Evolutionary conservation across 2,113 vertebrate species (phyloP).

Genomic region (Conger conger): DNA sequence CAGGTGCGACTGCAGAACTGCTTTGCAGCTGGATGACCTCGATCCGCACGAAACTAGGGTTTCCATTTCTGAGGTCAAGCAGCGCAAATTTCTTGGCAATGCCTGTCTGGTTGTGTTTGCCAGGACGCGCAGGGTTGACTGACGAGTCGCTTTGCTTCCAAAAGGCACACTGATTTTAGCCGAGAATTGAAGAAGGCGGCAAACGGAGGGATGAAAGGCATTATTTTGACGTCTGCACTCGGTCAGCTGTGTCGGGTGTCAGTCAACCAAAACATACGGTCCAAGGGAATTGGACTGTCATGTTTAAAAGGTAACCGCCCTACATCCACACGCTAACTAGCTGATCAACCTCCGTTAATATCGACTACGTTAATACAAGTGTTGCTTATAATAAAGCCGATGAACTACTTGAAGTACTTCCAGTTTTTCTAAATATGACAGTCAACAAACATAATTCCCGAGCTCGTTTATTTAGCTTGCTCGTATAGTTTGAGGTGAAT

Average conservation of each 20-base stretch:
- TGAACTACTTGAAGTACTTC: too few relatives aligned
- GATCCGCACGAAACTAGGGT: neutral
- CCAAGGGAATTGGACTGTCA: slow-evolving; percentile 19
- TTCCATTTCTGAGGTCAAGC: neutral
- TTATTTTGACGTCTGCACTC: slow-evolving; percentile 1
- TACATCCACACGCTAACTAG: neutral
- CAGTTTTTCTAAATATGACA: too few relatives aligned
- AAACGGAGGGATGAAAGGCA: slow-evolving; percentile 32
- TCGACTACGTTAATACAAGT: neutral
- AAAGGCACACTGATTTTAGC: neutral
- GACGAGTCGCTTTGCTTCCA: neutral
- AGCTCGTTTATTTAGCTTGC: too few relatives aligned
- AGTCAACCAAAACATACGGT: slow-evolving; percentile 30
- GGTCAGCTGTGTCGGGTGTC: slow-evolving; percentile 23
- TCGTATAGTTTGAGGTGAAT: too few relatives aligned
- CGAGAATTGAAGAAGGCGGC: neutral
- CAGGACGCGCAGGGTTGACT: neutral
- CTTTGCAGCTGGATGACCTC: neutral
- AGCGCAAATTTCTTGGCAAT: neutral
- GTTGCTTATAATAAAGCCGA: neutral
- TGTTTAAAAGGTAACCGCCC: slow-evolving; percentile 16
- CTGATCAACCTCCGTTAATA: neutral
- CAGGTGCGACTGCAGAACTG: neutral
- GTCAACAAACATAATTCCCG: too few relatives aligned
- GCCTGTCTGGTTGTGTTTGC: neutral